phyloP scores from a whole-genome alignment of 1,140 invertebrate species.

The Zaprionus lachaisei region DNA sequence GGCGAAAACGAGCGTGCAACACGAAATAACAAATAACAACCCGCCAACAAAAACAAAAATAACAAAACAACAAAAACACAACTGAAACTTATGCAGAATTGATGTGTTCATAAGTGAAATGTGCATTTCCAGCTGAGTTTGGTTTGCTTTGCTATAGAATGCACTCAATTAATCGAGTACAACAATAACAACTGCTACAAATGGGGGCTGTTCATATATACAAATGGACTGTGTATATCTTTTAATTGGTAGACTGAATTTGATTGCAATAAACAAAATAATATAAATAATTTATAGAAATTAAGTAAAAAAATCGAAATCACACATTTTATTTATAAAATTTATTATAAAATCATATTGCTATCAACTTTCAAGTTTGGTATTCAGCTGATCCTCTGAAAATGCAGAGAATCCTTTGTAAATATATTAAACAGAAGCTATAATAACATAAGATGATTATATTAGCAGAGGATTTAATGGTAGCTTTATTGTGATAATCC shows the following conservation, averaged over 20 bases:
- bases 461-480: no score
- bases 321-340: no score
- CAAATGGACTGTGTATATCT: not conserved
- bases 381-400: no score
- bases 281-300: not conserved
- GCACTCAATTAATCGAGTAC: not conserved
- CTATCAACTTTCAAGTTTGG: no score
- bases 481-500: no score
- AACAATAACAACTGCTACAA: not conserved
- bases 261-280: not conserved
- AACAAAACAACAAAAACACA: slow-evolving; percentile 11
- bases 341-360: no score
- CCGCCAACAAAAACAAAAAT: slow-evolving; percentile 10
- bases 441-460: no score
- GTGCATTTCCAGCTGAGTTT: not conserved
- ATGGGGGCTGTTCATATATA: not conserved
- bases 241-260: not conserved
- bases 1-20: slow-evolving; percentile 34
- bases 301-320: not conserved
- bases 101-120: slow-evolving; percentile 3
- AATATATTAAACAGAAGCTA: no score
- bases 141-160: not conserved
- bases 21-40: slow-evolving; percentile 24
- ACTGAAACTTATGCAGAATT: not conserved
- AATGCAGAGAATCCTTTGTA: no score